Evolutionary conservation across 2,888 invertebrate species (phyloP).

Genomic region (Trileptium ribeirensis): DNA sequence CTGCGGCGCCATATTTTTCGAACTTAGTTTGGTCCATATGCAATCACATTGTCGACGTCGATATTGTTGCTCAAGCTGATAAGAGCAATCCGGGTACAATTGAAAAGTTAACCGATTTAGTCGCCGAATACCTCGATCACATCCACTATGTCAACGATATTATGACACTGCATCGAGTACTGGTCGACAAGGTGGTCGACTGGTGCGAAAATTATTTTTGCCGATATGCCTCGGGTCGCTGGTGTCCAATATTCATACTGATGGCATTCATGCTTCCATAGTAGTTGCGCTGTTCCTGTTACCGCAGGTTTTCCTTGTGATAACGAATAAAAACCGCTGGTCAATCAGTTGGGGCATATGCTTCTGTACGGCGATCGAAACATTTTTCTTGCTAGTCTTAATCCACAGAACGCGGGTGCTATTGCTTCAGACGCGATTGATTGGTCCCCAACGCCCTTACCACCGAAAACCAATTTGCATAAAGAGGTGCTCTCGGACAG

Average conservation of each 20-base stretch:
- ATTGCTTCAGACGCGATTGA: too few relatives aligned
- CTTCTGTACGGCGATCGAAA: conserved; percentile 70
- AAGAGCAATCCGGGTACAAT: conserved; percentile 53
- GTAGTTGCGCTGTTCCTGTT: conserved; percentile 82
- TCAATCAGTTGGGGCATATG: conserved; percentile 80
- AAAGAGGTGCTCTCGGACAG: too few relatives aligned
- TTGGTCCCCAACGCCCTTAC: too few relatives aligned
- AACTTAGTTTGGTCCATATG: conserved; percentile 98
- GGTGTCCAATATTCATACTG: conserved; percentile 9
- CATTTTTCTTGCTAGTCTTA: conserved; percentile 37
- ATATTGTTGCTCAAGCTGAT: conserved; percentile 59
- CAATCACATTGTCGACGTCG: conserved; percentile 88
- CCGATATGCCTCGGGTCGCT: conserved; percentile 83
- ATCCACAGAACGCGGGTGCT: conserved; percentile 23
- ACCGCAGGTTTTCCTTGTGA: conserved; percentile 72
- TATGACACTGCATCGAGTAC: too few relatives aligned
- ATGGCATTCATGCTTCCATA: conserved; percentile 65
- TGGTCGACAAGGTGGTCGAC: conserved; percentile 87
- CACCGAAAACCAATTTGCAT: too few relatives aligned
- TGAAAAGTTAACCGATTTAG: conserved; percentile 79
- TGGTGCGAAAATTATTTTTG: conserved; percentile 81
- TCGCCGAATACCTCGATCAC: conserved; percentile 93
- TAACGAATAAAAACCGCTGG: too few relatives aligned
- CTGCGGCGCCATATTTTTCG: conserved; percentile 95
- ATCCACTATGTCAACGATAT: conserved; percentile 95